Conservation (phyloP, 2,797 vertebrate genomes). For the Dendrocincla tyrannina region DNA sequence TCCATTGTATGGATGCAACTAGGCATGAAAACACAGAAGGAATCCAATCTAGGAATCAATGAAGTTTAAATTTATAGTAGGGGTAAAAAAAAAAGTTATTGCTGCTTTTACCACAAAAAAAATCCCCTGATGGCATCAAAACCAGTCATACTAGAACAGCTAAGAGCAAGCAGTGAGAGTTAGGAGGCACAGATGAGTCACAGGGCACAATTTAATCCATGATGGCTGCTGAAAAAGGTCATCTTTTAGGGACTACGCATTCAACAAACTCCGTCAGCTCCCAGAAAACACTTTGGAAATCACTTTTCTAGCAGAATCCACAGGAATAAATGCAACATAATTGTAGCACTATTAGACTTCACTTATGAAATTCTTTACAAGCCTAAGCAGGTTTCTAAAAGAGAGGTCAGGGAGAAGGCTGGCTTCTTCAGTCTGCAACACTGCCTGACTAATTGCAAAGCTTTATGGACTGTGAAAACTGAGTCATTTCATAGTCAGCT, state of each 20-base stretch:
- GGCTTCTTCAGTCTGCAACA: background rate
- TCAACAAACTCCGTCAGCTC: background rate
- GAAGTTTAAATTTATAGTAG: background rate
- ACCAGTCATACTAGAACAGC: background rate
- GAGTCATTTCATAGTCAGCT: slow-evolving; percentile 13
- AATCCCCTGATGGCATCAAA: background rate
- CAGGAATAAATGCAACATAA: background rate
- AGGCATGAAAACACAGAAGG: background rate
- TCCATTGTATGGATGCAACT: background rate
- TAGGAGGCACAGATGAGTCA: background rate
- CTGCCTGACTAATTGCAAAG: slow-evolving; percentile 6
- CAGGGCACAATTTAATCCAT: background rate
- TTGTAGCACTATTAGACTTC: background rate
- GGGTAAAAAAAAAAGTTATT: background rate
- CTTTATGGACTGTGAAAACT: slow-evolving; percentile 13
- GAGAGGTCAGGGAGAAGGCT: background rate
- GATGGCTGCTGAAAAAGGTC: background rate
- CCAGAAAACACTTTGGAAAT: background rate
- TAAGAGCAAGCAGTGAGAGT: background rate
- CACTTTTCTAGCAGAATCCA: background rate
- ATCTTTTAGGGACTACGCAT: background rate
- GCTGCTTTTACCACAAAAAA: background rate
- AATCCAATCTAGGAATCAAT: background rate
- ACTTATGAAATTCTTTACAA: background rate
- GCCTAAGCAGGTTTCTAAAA: background rate